A percentile compares a stretch with the other conserved stretches of the same genome.
phyloP scores from a whole-genome alignment of 2,888 invertebrate genomes.

The Ariolimax columbianus region DNA sequence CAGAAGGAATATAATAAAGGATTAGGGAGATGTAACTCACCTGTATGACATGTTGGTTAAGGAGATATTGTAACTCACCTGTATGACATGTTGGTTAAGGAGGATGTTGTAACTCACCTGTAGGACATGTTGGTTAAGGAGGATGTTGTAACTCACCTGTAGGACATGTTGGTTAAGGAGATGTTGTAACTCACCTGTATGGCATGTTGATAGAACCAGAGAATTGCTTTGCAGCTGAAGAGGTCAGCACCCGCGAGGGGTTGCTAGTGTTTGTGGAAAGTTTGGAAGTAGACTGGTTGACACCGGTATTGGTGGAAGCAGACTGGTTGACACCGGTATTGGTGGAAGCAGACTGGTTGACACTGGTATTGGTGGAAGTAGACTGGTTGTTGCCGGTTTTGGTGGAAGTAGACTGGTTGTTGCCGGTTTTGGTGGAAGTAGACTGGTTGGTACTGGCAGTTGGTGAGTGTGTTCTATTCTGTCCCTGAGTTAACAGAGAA shows the following conservation, averaged over 20 bases:
- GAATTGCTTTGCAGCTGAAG: slow-evolving; percentile 38
- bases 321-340: not conserved
- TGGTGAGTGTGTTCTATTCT: slow-evolving; percentile 37
- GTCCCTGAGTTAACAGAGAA: slow-evolving; percentile 22
- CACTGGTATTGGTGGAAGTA: not conserved
- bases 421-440: not conserved
- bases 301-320: not conserved
- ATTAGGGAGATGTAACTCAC: no score
- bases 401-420: not conserved
- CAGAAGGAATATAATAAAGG: no score
- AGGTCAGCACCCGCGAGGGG: slow-evolving; percentile 41
- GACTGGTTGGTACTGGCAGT: slow-evolving; percentile 11
- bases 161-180: no score
- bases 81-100: slow-evolving; percentile 54
- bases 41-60: no score
- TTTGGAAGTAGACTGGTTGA: not conserved
- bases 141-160: no score
- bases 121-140: no score
- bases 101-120: no score
- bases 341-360: not conserved
- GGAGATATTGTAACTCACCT: slow-evolving; percentile 48
- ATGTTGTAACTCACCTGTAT: slow-evolving; percentile 50
- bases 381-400: slow-evolving; percentile 4
- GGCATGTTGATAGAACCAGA: slow-evolving; percentile 53
- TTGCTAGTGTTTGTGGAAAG: slow-evolving; percentile 1